Conservation (phyloP, 2,113 vertebrate genomes). For the Xenopus tropicalis region UCB_Xtro_10.0 CM004447.2:136582001-136582500, state of each 20-base stretch:
- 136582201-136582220: conserved; percentile 4
- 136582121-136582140: too few relatives aligned
- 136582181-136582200: conserved; percentile 11
- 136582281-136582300: conserved; percentile 54
- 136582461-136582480: too few relatives aligned
- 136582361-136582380: fast-evolving
- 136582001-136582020: too few relatives aligned
- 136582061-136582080: too few relatives aligned
- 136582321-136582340: conserved; percentile 29
- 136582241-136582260: conserved; percentile 68
- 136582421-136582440: conserved; percentile 41
- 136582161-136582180: too few relatives aligned
- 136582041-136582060: too few relatives aligned
- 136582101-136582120: too few relatives aligned
- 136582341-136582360: conserved; percentile 4
- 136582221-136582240: conserved; percentile 60
- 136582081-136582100: too few relatives aligned
- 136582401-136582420: conserved; percentile 31
- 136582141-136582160: too few relatives aligned
- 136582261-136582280: conserved; percentile 63
- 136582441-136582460: neutral
- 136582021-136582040: too few relatives aligned
- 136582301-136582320: conserved; percentile 65
- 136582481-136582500: too few relatives aligned
- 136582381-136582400: conserved; percentile 51